Base-by-base conservation (phyloP, 2,888 invertebrate genomes). In the Biston stratarius region DNA sequence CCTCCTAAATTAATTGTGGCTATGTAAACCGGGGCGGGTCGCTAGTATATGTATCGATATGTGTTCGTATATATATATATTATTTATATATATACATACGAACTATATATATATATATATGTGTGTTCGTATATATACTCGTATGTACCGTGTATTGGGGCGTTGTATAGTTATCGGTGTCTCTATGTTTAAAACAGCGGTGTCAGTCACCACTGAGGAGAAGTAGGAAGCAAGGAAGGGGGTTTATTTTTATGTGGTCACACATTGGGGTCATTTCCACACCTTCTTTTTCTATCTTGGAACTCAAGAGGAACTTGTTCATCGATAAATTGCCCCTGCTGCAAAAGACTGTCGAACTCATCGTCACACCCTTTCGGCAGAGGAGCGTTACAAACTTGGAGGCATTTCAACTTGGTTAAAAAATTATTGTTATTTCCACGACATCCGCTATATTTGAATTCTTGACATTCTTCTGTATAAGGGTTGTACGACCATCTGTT, bases 401-500 rank as follows among this genome's bases (percentile, higher is more conserved):
- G 5, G 7, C 58, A 59, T 3, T 7, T 14, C 48, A 59, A 12
- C 12, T 40, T 9, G 1, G 14, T 5, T 9, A 8, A 11, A 11
- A 48, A 59, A 15, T 48, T 59, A 14, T 59, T 59, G 6, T 12
- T 1, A 15, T 59, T 59, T 5, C 58, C 58, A 0, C 38, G 15
- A 14, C 58, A 59, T 24, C 58, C 58, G 3, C 15, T n/a, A 38
- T 48, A 59, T 11, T 48, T 5, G 24, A 59, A 59, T 15, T 48
- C 12, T n/a, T 36, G 11, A 48, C 58, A 59, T 12, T 48, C 58
- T 38, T 59, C 47, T 14, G 38, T 7, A 48, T 38, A 47, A 10
- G 58, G 45, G 38, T 59, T 47, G 58, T 24, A 59, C 3, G 36
- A 38, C 58, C 58, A 59, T 38, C 58, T 59, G 47, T 10, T 15